Evolutionary conservation across 2,113 vertebrate species (phyloP).

Genomic region (Diphyllodes magnificus): DNA sequence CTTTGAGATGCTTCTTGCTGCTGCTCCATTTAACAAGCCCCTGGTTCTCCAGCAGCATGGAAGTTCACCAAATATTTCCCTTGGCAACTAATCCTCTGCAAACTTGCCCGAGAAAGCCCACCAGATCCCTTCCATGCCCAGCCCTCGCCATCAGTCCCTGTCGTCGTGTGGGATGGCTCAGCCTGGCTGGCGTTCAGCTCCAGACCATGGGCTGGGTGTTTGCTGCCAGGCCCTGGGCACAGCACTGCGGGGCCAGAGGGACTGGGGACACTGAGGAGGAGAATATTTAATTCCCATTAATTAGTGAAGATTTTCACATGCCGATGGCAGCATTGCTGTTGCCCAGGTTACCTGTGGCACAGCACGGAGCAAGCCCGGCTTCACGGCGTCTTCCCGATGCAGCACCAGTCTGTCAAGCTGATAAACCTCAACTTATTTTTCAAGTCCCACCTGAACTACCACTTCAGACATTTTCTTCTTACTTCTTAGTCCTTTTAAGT

Average conservation of each 20-base stretch:
- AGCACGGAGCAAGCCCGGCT: accelerated
- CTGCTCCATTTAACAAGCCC: neutral
- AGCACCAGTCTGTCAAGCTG: neutral
- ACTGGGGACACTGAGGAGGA: neutral
- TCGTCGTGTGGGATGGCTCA: neutral
- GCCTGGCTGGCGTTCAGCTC: neutral
- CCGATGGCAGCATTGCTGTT: neutral
- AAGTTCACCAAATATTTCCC: slow-evolving; percentile 9
- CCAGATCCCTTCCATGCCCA: neutral
- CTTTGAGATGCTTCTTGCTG: neutral
- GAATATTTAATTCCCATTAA: neutral
- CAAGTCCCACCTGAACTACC: neutral
- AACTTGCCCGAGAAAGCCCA: neutral
- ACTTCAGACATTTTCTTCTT: neutral
- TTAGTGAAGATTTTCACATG: neutral
- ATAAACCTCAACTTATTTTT: neutral
- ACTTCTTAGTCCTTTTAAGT: neutral
- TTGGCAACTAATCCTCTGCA: slow-evolving; percentile 28
- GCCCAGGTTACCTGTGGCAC: neutral
- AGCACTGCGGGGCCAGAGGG: neutral
- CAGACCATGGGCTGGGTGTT: neutral
- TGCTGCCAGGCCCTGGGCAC: neutral
- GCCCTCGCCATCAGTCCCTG: neutral
- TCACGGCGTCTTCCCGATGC: accelerated
- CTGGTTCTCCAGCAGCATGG: neutral